Percentiles rank a stretch among this genome's conserved stretches.
Evolutionary conservation across 2,888 invertebrate genomes (phyloP).

Genomic region (Aspidapion aeneum): DNA sequence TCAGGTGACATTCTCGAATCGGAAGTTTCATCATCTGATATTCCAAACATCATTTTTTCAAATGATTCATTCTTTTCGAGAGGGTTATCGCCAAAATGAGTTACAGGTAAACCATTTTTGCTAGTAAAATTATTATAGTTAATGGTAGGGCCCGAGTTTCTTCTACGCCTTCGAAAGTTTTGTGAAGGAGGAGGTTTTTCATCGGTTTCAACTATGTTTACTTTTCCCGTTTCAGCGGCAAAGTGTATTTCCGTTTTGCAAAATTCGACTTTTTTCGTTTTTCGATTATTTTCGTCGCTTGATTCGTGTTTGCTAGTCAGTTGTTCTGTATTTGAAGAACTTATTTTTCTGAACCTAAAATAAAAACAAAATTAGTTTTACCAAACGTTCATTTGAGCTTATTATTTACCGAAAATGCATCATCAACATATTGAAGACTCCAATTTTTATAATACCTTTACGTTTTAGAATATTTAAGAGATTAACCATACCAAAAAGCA

Average conservation of each 20-base stretch:
- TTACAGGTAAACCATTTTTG: constrained; percentile 54
- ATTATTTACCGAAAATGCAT: too few species aligned
- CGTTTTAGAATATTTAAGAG: too few species aligned
- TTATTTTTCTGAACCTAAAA: background rate
- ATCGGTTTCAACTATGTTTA: constrained; percentile 84
- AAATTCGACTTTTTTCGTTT: constrained; percentile 75
- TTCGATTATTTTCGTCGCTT: constrained; percentile 44
- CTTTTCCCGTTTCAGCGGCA: constrained; percentile 79
- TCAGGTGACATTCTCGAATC: background rate
- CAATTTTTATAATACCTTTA: too few species aligned
- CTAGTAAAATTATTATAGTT: constrained; percentile 40
- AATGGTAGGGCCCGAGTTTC: constrained; percentile 49
- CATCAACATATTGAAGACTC: too few species aligned
- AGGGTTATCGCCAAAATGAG: constrained; percentile 61
- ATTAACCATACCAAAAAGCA: too few species aligned
- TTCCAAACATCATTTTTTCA: constrained; percentile 44
- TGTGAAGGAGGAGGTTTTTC: constrained; percentile 83
- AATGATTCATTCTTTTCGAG: constrained; percentile 37
- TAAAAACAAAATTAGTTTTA: background rate
- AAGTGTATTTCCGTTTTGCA: constrained; percentile 88
- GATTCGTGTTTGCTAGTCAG: constrained; percentile 26
- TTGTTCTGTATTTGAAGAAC: background rate
- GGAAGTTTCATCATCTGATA: constrained; percentile 17
- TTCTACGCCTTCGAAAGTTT: constrained; percentile 68
- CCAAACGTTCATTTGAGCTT: too few species aligned